Conservation (phyloP, 2,888 invertebrate genomes). For the Pegoplata infirma region DNA sequence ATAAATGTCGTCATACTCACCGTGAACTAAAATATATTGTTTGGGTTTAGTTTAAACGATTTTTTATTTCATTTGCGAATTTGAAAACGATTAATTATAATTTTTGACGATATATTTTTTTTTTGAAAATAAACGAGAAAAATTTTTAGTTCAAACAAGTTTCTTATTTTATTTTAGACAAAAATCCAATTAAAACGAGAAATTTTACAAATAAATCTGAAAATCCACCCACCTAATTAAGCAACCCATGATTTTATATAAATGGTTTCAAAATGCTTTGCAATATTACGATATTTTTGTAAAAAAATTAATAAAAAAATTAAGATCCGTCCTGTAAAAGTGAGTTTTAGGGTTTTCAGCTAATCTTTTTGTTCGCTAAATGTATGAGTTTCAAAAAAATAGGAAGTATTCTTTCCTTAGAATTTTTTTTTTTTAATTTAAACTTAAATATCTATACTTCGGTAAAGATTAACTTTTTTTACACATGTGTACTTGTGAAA, state of each 20-base stretch:
- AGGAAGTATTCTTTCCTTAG: too few relatives aligned
- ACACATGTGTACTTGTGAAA: too few relatives aligned
- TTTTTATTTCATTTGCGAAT: conserved; percentile 3
- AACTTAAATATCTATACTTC: too few relatives aligned
- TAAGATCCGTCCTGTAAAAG: too few relatives aligned
- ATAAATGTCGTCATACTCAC: conserved; percentile 73
- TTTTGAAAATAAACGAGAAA: not conserved
- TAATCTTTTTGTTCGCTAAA: too few relatives aligned
- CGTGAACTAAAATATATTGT: conserved; percentile 76
- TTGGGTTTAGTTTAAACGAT: conserved; percentile 70
- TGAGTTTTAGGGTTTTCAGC: too few relatives aligned
- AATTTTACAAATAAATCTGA: not conserved
- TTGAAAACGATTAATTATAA: conserved; percentile 9
- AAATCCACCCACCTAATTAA: conserved; percentile 7
- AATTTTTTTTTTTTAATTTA: too few relatives aligned
- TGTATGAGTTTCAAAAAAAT: too few relatives aligned
- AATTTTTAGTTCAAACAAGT: conserved; percentile 3
- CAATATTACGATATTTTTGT: too few relatives aligned
- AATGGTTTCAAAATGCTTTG: conserved; percentile 15
- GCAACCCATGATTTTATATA: not conserved
- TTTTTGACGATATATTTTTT: conserved; percentile 2
- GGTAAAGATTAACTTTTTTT: too few relatives aligned
- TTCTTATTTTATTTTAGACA: not conserved
- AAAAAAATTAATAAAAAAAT: too few relatives aligned
- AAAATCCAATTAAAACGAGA: not conserved